These are phyloP conservation scores for Falco novaeseelandiae DNA, from an alignment of 2,797 vertebrate species.

Conservation along the genomic window DNA sequence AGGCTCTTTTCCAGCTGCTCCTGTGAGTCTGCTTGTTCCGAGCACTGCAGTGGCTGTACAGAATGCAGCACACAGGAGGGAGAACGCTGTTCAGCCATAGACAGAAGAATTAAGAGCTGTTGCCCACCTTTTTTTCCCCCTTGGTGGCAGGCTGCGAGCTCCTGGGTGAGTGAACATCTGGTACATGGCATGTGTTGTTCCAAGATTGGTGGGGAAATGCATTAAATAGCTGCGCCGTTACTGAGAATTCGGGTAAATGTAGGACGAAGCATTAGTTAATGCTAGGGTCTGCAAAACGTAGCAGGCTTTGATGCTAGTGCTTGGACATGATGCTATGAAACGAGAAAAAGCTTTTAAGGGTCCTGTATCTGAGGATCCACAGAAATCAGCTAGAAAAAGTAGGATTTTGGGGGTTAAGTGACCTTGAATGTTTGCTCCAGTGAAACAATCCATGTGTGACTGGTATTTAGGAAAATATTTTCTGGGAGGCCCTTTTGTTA, in stretches of 20 bases:
- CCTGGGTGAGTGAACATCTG: constrained; percentile 22
- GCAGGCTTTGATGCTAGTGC: not conserved
- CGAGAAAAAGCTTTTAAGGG: not conserved
- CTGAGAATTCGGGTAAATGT: not conserved
- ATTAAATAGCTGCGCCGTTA: not conserved
- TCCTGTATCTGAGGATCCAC: not conserved
- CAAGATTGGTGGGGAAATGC: not conserved
- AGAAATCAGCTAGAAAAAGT: not conserved
- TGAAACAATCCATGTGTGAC: not conserved
- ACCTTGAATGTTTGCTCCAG: constrained; percentile 20
- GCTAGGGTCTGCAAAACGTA: not conserved
- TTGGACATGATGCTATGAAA: not conserved
- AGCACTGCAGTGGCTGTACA: constrained; percentile 25
- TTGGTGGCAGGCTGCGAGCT: not conserved
- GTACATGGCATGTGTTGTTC: not conserved
- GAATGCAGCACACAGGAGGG: not conserved
- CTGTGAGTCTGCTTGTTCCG: not conserved
- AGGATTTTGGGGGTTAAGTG: not conserved
- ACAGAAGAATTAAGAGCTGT: not conserved
- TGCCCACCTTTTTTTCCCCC: not conserved
- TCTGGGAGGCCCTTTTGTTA: not conserved
- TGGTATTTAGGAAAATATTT: not conserved
- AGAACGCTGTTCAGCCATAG: not conserved
- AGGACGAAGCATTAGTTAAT: not conserved
- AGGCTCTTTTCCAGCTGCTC: not conserved